Conservation (phyloP, 2,888 invertebrate genomes). For the Nemurella pictetii region DNA sequence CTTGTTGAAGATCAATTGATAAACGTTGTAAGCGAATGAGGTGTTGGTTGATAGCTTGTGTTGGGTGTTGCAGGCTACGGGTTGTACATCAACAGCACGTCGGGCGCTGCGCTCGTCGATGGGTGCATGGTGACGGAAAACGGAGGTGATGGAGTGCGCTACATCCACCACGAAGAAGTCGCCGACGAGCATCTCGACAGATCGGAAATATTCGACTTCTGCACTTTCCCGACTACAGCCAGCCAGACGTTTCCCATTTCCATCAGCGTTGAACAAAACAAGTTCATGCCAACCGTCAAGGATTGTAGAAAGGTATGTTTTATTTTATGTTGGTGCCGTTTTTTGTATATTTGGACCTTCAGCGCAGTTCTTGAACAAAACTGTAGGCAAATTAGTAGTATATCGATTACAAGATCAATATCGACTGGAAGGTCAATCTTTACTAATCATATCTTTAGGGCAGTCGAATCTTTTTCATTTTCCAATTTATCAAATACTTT, state of each 20-base stretch:
- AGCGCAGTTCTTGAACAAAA: too few relatives aligned
- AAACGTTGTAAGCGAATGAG: neutral
- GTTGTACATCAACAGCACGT: constrained; percentile 85
- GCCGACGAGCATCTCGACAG: constrained; percentile 72
- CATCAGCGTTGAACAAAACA: constrained; percentile 78
- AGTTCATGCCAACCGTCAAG: constrained; percentile 69
- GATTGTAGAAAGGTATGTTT: constrained; percentile 68
- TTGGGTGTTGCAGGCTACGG: constrained; percentile 72
- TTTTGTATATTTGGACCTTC: too few relatives aligned
- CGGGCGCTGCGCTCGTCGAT: constrained; percentile 77
- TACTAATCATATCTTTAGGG: too few relatives aligned
- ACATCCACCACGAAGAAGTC: constrained; percentile 74
- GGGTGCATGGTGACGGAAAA: constrained; percentile 80
- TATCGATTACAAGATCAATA: too few relatives aligned
- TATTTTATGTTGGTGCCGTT: neutral
- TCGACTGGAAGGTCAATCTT: too few relatives aligned
- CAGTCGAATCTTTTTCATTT: too few relatives aligned
- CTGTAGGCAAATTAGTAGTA: too few relatives aligned
- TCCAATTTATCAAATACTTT: too few relatives aligned
- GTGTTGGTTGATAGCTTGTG: neutral
- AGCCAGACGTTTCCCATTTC: constrained; percentile 87
- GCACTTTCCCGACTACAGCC: constrained; percentile 78
- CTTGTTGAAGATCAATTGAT: neutral
- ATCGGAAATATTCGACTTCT: constrained; percentile 79
- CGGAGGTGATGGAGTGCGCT: constrained; percentile 88